Base-by-base conservation (phyloP, 2,888 invertebrate genomes). In the Polyommatus icarus region DNA sequence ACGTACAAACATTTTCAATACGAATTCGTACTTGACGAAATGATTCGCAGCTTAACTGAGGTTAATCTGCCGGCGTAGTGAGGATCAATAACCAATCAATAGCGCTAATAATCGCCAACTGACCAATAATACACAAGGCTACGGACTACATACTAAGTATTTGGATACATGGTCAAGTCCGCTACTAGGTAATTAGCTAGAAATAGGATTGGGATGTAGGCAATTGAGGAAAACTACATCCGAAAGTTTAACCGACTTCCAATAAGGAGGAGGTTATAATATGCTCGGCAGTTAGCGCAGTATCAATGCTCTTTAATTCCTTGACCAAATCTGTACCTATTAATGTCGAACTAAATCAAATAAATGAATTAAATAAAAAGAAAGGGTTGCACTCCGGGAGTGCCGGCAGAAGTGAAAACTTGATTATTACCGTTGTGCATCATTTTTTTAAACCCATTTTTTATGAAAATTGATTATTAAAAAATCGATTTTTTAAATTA, bases 11-110 rank as follows among this genome's bases (percentile, higher is more conserved):
- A 15, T 73, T 73, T 40, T 50, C 75, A 29, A 29, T 54, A 29
- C 29, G 18, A 24, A 73, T 46, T 46, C 15, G 73, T 73, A 73
- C 73, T 73, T 73, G 73, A 73, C 73, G 40, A 46, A 72, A 46
- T 50, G 73, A 75, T 29, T 15, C 75, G 18, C 54, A 54, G 12
- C 29, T 50, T 75, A 75, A 75, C 54, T 54, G 46, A 54, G 75
- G 75, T 75, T 50, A 75, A 75, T 75, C 75, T 29, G 75, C 50
- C 12, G 50, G 18, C 46, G 73, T 73, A 75, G 50, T 75, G 8
- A 12, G 75, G 75, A 75, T 75, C 54, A 75, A 75, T 50, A 75
- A 46, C 1, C 46, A 46, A 73, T 73, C 73, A 73, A 46, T 40
- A 40, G 50, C 75, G 15, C 18, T 75, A 75, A 75, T 54, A 50